Evolutionary conservation across 2,888 invertebrate species (phyloP), one percentile per base, ranked within the genome.

Genomic region (Thyatira batis): DNA sequence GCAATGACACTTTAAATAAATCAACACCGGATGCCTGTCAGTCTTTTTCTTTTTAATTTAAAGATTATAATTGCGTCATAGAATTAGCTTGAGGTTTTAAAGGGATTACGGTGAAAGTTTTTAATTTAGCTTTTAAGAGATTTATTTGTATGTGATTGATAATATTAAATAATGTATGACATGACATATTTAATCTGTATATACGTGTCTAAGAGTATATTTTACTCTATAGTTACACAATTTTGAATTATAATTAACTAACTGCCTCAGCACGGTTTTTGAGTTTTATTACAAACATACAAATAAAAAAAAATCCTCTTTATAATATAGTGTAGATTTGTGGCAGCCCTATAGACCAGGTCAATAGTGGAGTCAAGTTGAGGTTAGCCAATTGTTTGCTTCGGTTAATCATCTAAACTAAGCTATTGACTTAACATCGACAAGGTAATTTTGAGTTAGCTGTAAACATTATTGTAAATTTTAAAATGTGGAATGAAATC

Each of bases 371-470:
- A 79, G 81, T 80, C 75, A 78, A 76, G 66, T 63, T 51, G 69
- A 73, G 85, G 84, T 85, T 80, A 84, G 71, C 76, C 74, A 69
- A 76, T 80, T 77, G 80, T 82, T 78, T 72, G 74, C 71, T 56
- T 60, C 62, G 67, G 71, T 73, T 82, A 80, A 84, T 83, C 78
- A 78, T 78, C 71, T 73, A 72, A 73, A 72, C 71, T 71, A 71
- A 79, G 73, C 78, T 79, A 78, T 81, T 77, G 77, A 75, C 77
- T 76, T 73, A 72, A 69, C 74, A 73, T 73, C 59, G 67, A 71
- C 71, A 61, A 58, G 64, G 77, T 76, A 76, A 82, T 80, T 76
- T 78, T 56, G 49, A 66, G 60, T 65, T 75, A 77, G 79, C 80
- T 70, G 79, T 78, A 76, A 71, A 71, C 60, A 60, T 51, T 53